Evolutionary conservation across 2,113 vertebrate species (phyloP), one percentile per base, ranked within the genome.

Genomic region (Setophaga petechia): DNA sequence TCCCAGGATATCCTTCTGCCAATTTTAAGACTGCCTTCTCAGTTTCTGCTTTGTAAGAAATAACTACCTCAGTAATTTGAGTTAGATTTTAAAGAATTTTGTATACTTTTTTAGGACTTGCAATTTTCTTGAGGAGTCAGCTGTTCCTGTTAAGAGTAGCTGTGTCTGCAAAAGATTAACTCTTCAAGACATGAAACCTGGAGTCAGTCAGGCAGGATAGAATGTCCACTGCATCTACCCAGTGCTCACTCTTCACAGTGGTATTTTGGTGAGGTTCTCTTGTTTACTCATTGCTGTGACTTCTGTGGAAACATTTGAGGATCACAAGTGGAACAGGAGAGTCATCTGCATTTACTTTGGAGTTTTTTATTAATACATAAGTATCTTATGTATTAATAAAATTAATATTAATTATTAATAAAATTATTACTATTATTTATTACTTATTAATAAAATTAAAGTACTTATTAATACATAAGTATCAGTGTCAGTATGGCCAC

Each of bases 11-110:
- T 55, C 30, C 23, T 76, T 85, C 65, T 62, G 33, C 35, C 54
- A 30, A 20, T 84, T 88, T 63, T 54, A 67, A 95, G 47, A 10
- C 35, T 76, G 49, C 12, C 37, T 92, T 77, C 83, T 90, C 84
- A 65, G 30, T 92, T 93, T 77, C 55, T 89, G 80, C 84, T 89
- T 92, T 24, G 33, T 74, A 84, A 71, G 89, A 90, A 88, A 69
- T 54, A 65, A 88, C 37, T 44, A 11, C 37, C 31, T 69, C 37
- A 80, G 91, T 84, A 92, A 92, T 89, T 61, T 69, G 63, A 92
- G 86, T 89, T 80, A 57, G 44, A 58, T 84, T 94, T 93, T 69
- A 71, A 83, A 92, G 13, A 74, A 68, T 74, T 90, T 54, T 51
- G 5, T 69, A 30, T 39, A 13, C 21, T 49, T 67, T 63, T 58